Conservation (phyloP, 2,888 invertebrate species). For the Blastobasis adustella region DNA sequence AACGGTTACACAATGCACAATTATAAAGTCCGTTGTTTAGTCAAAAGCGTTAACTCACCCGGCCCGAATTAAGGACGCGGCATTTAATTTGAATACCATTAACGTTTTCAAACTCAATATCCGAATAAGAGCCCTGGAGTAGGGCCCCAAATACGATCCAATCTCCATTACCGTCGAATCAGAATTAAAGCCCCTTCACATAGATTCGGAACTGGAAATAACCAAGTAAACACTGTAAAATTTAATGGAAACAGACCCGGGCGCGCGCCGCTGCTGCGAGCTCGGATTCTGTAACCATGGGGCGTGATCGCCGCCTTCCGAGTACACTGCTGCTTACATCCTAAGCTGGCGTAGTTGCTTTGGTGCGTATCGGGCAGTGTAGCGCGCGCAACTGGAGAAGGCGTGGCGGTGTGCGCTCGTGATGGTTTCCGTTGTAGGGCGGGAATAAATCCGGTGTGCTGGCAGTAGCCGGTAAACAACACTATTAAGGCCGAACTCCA, state of each 20-base stretch:
- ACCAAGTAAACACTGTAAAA: conserved; percentile 40
- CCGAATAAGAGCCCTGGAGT: conserved; percentile 1
- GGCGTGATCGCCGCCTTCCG: not conserved
- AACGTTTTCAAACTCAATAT: not conserved
- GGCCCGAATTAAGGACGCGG: too few species aligned
- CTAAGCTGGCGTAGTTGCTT: too few species aligned
- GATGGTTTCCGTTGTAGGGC: conserved; percentile 8
- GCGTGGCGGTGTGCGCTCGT: too few species aligned
- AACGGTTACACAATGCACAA: too few species aligned
- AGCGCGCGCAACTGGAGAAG: too few species aligned
- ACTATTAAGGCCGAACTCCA: conserved; percentile 45
- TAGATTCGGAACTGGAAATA: conserved; percentile 37
- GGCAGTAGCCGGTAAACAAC: conserved; percentile 45
- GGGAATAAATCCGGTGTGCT: conserved; percentile 40
- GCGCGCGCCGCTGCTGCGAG: conserved; percentile 6
- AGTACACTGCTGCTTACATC: not conserved
- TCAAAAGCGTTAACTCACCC: too few species aligned
- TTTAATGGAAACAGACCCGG: conserved; percentile 31
- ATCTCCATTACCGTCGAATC: conserved; percentile 16
- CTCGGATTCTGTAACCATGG: too few species aligned
- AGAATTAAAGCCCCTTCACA: conserved; percentile 25
- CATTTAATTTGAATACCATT: not conserved
- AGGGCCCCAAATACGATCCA: conserved; percentile 6
- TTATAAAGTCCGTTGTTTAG: too few species aligned
- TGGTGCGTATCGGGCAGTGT: too few species aligned